These are phyloP conservation scores for Hexactinellida sp. DNA, from an alignment of 37 sponge, comb jelly and placozoan species.

Conservation along the genomic window DNA sequence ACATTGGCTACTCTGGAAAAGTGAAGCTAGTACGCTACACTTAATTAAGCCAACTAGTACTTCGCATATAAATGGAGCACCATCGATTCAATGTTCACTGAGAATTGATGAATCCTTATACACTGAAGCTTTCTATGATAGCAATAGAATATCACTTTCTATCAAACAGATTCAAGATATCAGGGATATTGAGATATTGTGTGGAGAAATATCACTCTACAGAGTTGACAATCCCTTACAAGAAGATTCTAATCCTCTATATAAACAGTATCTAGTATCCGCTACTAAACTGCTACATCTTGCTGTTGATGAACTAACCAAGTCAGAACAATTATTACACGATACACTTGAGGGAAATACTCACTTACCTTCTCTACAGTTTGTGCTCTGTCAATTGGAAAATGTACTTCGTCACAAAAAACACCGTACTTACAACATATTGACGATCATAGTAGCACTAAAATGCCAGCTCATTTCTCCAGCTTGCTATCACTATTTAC, in stretches of 20 bases:
- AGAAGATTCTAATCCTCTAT: neutral
- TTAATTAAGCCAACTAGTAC: neutral
- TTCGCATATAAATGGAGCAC: neutral
- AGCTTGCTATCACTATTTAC: neutral
- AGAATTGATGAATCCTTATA: neutral
- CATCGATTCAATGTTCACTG: neutral
- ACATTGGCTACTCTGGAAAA: neutral
- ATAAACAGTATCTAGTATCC: neutral
- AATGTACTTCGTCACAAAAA: neutral
- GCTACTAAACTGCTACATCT: neutral
- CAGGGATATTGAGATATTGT: neutral
- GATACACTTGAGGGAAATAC: neutral
- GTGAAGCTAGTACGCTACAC: neutral
- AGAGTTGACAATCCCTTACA: neutral
- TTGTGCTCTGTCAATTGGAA: neutral
- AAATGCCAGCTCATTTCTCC: neutral
- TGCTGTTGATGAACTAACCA: neutral
- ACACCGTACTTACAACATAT: neutral
- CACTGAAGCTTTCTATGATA: neutral
- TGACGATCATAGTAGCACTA: neutral
- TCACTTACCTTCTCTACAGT: neutral
- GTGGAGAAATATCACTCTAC: neutral
- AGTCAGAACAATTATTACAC: neutral
- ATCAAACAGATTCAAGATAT: neutral
- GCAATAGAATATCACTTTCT: neutral